These are phyloP conservation scores for Lagopus leucura DNA, from an alignment of 2,113 vertebrate genomes.

Conservation along the genomic window DNA sequence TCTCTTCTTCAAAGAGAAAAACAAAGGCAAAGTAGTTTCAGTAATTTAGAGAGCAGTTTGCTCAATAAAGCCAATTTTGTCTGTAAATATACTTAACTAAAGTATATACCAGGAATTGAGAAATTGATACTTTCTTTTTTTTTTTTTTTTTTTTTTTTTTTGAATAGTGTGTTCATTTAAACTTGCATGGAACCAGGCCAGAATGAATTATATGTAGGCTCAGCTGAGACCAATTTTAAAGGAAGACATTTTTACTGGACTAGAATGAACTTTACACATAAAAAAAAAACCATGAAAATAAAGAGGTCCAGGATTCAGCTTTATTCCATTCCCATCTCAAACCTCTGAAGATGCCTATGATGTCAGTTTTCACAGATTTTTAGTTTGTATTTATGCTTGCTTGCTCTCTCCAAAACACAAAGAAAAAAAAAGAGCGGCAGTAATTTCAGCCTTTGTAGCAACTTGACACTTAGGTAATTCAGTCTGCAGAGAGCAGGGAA, in stretches of 20 bases:
- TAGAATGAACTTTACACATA: not conserved
- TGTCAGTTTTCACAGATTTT: not conserved
- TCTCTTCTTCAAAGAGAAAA: not conserved
- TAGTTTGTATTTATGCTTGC: constrained; percentile 46
- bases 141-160: not conserved
- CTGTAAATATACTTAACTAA: not conserved
- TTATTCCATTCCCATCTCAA: not conserved
- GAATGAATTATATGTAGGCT: not conserved
- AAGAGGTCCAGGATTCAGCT: constrained; percentile 7
- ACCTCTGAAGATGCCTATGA: not conserved
- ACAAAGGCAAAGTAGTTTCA: not conserved
- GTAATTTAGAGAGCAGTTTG: not conserved
- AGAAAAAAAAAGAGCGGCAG: not conserved
- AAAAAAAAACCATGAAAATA: constrained; percentile 53
- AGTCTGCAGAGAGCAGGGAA: constrained; percentile 27
- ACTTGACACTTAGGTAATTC: constrained; percentile 29
- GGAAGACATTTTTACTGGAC: not conserved
- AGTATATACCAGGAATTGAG: not conserved
- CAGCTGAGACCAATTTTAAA: constrained; percentile 4
- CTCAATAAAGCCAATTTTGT: not conserved
- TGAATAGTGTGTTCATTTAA: not conserved
- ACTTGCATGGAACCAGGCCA: not conserved
- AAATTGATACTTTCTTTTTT: not conserved
- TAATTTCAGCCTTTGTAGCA: constrained; percentile 24
- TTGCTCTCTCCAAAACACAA: not conserved